A percentile compares a stretch with the other conserved stretches of the same genome.
Conservation (phyloP, 2,888 invertebrate species). For the Lepidocyrtoides sp. region DNA sequence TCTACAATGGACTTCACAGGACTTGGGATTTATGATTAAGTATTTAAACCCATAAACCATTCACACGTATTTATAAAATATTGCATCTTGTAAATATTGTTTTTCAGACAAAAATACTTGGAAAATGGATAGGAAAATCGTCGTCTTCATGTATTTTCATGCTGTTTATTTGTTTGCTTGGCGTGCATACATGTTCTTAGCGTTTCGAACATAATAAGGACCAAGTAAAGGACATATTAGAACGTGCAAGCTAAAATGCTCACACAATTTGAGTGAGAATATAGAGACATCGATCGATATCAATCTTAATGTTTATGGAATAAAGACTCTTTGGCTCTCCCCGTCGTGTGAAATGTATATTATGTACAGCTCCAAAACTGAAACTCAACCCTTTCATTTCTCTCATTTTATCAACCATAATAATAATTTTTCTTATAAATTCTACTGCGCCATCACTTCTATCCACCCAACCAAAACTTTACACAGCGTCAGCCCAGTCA, state of each 20-base stretch:
- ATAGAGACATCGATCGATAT: conserved; percentile 71
- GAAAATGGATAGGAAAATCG: conserved; percentile 14
- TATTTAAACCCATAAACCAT: not conserved
- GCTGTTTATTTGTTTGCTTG: too few species aligned
- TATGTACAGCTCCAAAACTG: conserved; percentile 22
- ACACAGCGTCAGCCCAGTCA: not conserved
- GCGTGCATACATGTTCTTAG: too few species aligned
- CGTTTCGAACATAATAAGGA: too few species aligned
- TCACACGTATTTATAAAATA: not conserved
- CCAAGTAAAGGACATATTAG: too few species aligned
- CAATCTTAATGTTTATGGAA: conserved; percentile 76
- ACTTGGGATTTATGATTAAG: not conserved
- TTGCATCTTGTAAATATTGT: not conserved
- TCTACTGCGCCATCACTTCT: not conserved
- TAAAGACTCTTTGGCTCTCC: conserved; percentile 59
- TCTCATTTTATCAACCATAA: conserved; percentile 16
- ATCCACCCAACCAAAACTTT: not conserved
- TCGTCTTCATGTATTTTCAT: not conserved
- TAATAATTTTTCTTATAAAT: conserved; percentile 8
- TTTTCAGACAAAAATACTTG: conserved; percentile 7
- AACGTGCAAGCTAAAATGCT: too few species aligned
- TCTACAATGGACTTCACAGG: not conserved
- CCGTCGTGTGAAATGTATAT: conserved; percentile 1
- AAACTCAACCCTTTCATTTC: conserved; percentile 66
- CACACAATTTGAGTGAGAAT: conserved; percentile 11